Percentiles rank a stretch among this genome's conserved stretches.
These are phyloP conservation scores for Choristoneura fumiferana DNA, from an alignment of 1,140 invertebrate species.

Conservation along the genomic window DNA sequence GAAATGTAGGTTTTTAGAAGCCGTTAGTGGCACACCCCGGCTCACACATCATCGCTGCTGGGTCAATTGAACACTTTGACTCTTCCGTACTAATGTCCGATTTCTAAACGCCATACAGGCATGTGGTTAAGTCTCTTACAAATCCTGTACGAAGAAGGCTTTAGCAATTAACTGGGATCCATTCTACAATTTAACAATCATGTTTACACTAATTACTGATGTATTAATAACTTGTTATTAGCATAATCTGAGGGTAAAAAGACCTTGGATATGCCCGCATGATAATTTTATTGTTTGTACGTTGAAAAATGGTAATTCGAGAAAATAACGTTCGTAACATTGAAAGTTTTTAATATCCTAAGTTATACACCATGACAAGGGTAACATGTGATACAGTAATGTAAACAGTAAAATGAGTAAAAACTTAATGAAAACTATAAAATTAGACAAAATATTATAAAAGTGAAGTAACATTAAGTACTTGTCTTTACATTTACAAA, in stretches of 20 bases:
- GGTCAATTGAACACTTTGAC: constrained; percentile 47
- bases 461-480: no score
- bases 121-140: not conserved
- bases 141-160: not conserved
- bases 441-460: no score
- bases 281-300: constrained; percentile 48
- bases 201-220: constrained; percentile 36
- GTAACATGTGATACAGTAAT: no score
- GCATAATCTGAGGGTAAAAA: constrained; percentile 64
- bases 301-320: constrained; percentile 19
- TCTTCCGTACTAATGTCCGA: constrained; percentile 26
- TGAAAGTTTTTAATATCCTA: no score
- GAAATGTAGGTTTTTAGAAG: constrained; percentile 69
- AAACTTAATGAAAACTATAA: no score
- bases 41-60: constrained; percentile 45
- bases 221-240: constrained; percentile 42
- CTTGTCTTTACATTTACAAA: no score
- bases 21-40: constrained; percentile 53
- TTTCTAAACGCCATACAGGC: constrained; percentile 27
- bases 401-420: no score
- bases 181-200: constrained; percentile 34
- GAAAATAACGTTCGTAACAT: not conserved
- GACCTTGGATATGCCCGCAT: constrained; percentile 59
- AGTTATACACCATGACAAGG: no score
- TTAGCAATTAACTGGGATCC: not conserved